phyloP scores from a whole-genome alignment of 2,797 vertebrate genomes.

The Sebastes ruberrimus region DNA sequence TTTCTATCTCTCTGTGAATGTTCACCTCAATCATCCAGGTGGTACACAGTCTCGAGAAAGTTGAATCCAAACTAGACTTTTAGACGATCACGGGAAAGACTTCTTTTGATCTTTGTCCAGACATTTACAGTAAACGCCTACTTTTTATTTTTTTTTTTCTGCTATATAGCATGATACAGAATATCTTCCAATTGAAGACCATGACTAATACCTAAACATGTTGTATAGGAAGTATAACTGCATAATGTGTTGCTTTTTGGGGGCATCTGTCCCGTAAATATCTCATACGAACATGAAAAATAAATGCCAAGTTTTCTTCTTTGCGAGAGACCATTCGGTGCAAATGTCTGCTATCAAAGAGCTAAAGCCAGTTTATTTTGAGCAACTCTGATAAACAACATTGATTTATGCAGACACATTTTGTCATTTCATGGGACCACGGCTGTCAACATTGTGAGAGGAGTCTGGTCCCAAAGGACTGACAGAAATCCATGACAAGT shows the following conservation, averaged over 20 bases:
- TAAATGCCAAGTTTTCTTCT: neutral
- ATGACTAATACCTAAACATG: neutral
- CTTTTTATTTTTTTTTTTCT: neutral
- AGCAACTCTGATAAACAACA: conserved; percentile 19
- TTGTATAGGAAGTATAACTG: neutral
- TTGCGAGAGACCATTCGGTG: neutral
- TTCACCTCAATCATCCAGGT: neutral
- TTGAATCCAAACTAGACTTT: neutral
- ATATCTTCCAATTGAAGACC: neutral
- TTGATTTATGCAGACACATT: conserved; percentile 35
- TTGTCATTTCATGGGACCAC: conserved; percentile 14
- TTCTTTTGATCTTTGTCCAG: neutral
- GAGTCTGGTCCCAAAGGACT: conserved; percentile 5
- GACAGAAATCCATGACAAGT: conserved; percentile 26
- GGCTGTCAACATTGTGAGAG: conserved; percentile 31
- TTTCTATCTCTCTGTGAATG: neutral
- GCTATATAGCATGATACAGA: neutral
- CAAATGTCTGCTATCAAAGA: conserved; percentile 19
- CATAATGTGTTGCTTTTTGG: neutral
- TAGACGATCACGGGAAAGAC: neutral
- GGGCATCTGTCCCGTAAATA: neutral
- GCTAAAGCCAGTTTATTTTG: conserved; percentile 20
- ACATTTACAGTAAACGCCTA: neutral
- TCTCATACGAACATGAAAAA: neutral
- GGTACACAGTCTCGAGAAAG: neutral